Evolutionary conservation across 1,140 invertebrate species (phyloP), one percentile per base, ranked within the genome.

Genomic region (Nomia melanderi): DNA sequence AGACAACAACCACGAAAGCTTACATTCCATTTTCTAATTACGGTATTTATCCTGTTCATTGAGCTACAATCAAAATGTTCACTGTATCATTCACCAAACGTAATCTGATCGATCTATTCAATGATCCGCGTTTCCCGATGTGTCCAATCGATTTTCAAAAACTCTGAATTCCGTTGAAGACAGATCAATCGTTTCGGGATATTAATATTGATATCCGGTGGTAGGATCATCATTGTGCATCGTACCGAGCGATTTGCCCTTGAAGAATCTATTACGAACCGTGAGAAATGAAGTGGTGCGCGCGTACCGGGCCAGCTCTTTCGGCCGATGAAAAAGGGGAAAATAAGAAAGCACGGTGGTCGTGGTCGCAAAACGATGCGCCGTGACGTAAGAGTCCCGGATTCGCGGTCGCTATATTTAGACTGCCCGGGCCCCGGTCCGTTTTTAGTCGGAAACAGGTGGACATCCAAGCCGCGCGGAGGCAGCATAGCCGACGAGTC

Each of bases 401-500:
- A 87, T 91, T 91, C 83, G 89, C 87, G 89, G 88, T 81, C 79
- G 86, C 82, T 91, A 91, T 87, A 89, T 91, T 92, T 92, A 92
- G 88, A 81, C 77, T 89, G 87, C 87, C 90, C 90, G 88, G 90
- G 89, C 84, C 77, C 77, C 86, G 78, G 81, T 87, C 88, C 88
- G 89, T 90, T 92, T 92, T 91, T 91, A 90, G 88, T 89, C 78
- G 77, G 85, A 90, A 92, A 92, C 91, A 91, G 91, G 91, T 92
- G 90, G 90, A 91, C 83, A 77, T 79, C 69, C 47, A 79, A 85
- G 73, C 50, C 50, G 44, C 70, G 62, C 75, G 77, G 64, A 77
- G 60, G 65, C 78, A 77, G 81, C 80, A 86, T 87, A 83, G 83
- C 64, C 82, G 79, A 82, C 85, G 81, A 63, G 75, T 83, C 78